phyloP scores from a whole-genome alignment of 2,888 invertebrate species.

The Dryomyza anilis region DNA sequence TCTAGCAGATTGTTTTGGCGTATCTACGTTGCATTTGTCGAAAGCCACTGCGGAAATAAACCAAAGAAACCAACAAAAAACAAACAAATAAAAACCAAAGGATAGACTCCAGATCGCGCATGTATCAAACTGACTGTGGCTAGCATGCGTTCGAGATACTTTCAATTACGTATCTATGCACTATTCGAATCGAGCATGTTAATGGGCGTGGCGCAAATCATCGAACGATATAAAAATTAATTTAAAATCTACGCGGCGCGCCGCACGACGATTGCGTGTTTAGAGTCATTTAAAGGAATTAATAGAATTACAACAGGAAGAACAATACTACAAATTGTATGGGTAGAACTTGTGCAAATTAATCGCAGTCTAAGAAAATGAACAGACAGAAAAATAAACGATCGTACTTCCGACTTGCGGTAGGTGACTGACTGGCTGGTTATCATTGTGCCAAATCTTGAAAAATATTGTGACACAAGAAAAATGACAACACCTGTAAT shows the following conservation, averaged over 20 bases:
- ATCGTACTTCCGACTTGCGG: not conserved
- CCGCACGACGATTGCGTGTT: slow-evolving; percentile 10
- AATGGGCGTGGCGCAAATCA: slow-evolving; percentile 49
- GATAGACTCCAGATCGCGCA: not conserved
- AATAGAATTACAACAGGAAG: slow-evolving; percentile 11
- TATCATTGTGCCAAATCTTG: too few relatives aligned
- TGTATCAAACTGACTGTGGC: too few relatives aligned
- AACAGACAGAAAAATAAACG: not conserved
- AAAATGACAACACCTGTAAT: too few relatives aligned
- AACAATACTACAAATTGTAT: not conserved
- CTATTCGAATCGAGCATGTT: not conserved
- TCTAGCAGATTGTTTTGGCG: not conserved
- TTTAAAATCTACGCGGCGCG: slow-evolving; percentile 36
- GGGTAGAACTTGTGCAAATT: not conserved
- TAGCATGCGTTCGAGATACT: slow-evolving; percentile 10
- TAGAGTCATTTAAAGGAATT: slow-evolving; percentile 19
- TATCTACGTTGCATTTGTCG: not conserved
- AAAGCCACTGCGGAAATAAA: too few relatives aligned
- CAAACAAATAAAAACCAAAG: not conserved
- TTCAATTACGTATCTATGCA: slow-evolving; percentile 16
- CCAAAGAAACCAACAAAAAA: not conserved
- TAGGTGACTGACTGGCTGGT: too few relatives aligned
- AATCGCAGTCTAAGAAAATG: too few relatives aligned
- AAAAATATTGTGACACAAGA: too few relatives aligned
- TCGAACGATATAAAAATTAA: slow-evolving; percentile 50